These are phyloP conservation scores for Loxodonta africana DNA, from an alignment of 2,113 vertebrate genomes.

Conservation along the genomic window DNA sequence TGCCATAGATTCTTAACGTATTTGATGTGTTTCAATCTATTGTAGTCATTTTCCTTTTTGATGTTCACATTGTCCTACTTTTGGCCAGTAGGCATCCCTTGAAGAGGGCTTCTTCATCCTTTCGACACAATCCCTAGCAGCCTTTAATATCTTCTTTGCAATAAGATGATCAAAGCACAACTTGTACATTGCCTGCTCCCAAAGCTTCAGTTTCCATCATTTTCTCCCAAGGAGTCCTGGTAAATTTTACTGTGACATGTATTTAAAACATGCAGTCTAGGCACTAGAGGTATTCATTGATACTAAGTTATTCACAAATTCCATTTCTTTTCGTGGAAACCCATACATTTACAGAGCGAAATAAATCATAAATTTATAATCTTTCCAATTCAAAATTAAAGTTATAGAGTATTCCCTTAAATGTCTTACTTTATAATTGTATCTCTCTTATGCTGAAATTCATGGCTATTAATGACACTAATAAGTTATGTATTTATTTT, in stretches of 20 bases:
- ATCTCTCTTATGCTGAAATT: not conserved
- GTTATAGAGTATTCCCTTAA: too few species aligned
- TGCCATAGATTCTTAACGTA: not conserved
- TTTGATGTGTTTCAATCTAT: not conserved
- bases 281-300: not conserved
- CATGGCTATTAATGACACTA: not conserved
- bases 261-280: not conserved
- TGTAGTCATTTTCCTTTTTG: not conserved
- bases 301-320: not conserved
- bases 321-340: not conserved
- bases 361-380: not conserved
- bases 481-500: not conserved
- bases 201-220: not conserved
- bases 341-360: not conserved
- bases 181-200: not conserved
- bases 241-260: not conserved
- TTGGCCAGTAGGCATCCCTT: not conserved
- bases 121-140: not conserved
- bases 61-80: not conserved
- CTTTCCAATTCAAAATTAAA: not conserved
- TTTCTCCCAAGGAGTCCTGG: not conserved
- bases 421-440: not conserved
- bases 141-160: not conserved
- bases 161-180: not conserved
- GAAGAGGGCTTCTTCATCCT: not conserved